These are phyloP conservation scores for Meda fulgida DNA, from an alignment of 2,797 vertebrate genomes.

Conservation along the genomic window DNA sequence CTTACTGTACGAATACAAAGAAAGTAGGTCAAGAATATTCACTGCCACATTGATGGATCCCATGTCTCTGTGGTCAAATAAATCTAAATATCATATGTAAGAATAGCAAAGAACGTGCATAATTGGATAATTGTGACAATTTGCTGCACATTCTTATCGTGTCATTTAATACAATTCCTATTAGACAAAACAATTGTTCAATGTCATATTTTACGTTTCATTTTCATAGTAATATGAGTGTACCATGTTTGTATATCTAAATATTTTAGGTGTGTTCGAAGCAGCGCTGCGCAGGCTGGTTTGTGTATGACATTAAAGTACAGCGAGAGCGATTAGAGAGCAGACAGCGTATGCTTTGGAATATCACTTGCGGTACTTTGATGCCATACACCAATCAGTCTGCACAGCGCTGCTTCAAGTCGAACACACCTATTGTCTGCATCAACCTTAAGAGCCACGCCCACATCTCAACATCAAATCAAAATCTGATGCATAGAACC, in stretches of 20 bases:
- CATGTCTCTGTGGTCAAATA: background rate
- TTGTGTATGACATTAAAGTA: background rate
- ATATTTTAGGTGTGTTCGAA: too few species aligned
- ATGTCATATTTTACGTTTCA: background rate
- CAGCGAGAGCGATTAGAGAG: too few species aligned
- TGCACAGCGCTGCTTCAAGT: too few species aligned
- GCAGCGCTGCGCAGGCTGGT: too few species aligned
- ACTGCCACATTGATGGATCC: background rate
- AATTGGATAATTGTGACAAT: background rate
- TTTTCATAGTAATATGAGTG: background rate
- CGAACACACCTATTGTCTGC: too few species aligned
- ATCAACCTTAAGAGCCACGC: too few species aligned
- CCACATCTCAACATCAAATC: background rate
- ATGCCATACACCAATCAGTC: too few species aligned
- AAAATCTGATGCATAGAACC: too few species aligned
- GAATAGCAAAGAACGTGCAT: background rate
- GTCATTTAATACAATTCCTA: background rate
- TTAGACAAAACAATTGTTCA: background rate
- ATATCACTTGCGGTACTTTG: too few species aligned
- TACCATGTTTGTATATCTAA: too few species aligned
- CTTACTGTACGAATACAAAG: constrained; percentile 11
- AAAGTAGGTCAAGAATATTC: constrained; percentile 22
- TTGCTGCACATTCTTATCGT: background rate
- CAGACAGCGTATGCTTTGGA: too few species aligned
- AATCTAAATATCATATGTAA: background rate